Evolutionary conservation across 1,140 invertebrate species (phyloP), one percentile per base, ranked within the genome.

Genomic region (Atta colombica): DNA sequence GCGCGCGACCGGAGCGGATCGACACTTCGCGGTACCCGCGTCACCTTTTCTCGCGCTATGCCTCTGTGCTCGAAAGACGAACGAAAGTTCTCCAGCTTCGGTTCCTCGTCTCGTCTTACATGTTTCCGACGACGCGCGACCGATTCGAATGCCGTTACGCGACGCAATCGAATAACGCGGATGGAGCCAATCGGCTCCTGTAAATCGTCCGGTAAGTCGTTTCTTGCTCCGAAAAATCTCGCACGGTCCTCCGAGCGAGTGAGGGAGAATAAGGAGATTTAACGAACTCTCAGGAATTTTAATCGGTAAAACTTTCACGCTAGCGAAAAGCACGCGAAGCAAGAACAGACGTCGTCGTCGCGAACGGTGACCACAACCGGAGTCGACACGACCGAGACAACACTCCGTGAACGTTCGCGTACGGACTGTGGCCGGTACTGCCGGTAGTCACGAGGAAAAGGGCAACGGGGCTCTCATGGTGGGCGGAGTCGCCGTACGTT

Each of bases 371-470:
- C 10, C 89, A 69, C 51, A 58, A 68, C 0, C 63, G 61, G 71
- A 85, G 84, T 91, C 66, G 77, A 65, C 58, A 49, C 85, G 77
- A 2, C 68, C 68, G 66, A 91, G 92, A 93, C 85, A 86, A 80
- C 88, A 69, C 91, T 91, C 88, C 91, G 91, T 92, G 88, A 92
- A 92, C 93, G 94, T 88, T 95, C 94, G 93, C 94, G 89, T 93
- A 92, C 92, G 92, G 90, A 95, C 95, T 95, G 94, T 93, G 93
- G 93, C 90, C 89, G 87, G 93, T 88, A 93, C 93, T 93, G 93
- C 90, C 89, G 87, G 93, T 88, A 93, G 94, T 93, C 94, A 94
- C 94, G 94, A 94, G 94, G 94, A 95, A 95, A 93, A 94, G 93
- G 93, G 93, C 93, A 94, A 93, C 93, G 92, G 91, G 87, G 91